phyloP scores from a whole-genome alignment of 2,797 vertebrate species.

The Capromys pilorides region DNA sequence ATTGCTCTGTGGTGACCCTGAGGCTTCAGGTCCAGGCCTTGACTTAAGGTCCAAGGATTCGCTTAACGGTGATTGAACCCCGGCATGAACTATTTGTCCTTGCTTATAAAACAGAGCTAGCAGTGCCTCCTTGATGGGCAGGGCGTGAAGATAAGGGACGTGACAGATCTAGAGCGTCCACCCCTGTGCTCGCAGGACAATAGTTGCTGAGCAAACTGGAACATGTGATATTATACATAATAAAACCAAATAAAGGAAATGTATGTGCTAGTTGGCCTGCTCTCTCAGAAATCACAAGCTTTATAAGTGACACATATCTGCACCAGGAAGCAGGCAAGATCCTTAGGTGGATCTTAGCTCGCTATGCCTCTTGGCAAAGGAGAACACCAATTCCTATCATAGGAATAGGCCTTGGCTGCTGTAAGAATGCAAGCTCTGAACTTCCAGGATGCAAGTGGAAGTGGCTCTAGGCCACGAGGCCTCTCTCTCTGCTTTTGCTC shows the following conservation, averaged over 20 bases:
- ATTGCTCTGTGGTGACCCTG: not conserved
- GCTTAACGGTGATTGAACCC: not conserved
- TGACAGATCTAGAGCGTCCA: not conserved
- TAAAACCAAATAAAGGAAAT: not conserved
- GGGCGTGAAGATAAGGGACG: not conserved
- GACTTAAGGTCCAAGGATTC: not conserved
- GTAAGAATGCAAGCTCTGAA: not conserved
- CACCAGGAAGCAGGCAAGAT: not conserved
- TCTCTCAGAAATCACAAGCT: constrained; percentile 27
- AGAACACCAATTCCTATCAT: not conserved
- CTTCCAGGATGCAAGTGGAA: not conserved
- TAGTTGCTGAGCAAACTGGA: not conserved
- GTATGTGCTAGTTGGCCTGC: not conserved
- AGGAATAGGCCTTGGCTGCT: not conserved
- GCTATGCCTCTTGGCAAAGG: not conserved
- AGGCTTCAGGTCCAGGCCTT: not conserved
- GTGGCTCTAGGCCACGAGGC: not conserved
- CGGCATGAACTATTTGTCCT: not conserved
- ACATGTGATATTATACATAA: constrained; percentile 4
- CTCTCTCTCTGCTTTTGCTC: not conserved
- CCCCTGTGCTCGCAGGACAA: not conserved
- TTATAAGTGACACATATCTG: not conserved
- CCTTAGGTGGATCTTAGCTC: constrained; percentile 27
- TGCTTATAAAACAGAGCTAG: constrained; percentile 8
- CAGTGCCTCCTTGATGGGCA: not conserved